A percentile compares a stretch with the other conserved stretches of the same genome.
phyloP scores from a whole-genome alignment of 2,113 vertebrate species.

The Arizona elegans region DNA sequence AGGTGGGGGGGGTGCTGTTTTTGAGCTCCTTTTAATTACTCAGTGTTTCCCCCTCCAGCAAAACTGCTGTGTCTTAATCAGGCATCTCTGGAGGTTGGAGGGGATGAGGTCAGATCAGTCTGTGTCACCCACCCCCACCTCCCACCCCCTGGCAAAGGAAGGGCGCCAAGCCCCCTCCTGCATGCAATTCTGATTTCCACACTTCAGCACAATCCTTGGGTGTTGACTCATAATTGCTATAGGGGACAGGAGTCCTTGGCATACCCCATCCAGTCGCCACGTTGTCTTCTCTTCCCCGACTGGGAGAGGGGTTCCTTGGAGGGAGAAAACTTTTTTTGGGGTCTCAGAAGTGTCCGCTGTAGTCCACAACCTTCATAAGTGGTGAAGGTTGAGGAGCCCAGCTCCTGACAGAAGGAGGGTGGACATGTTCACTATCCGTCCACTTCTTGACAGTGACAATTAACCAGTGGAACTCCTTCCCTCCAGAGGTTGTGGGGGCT shows the following conservation, averaged over 20 bases:
- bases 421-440: too few relatives aligned
- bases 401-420: too few relatives aligned
- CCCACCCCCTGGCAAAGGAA: background rate
- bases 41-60: background rate
- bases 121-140: too few relatives aligned
- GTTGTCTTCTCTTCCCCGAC: background rate
- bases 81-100: background rate
- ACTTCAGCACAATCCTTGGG: background rate
- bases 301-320: too few relatives aligned
- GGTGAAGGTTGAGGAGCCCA: too few relatives aligned
- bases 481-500: too few relatives aligned
- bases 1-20: background rate
- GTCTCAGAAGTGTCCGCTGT: background rate
- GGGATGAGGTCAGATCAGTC: background rate
- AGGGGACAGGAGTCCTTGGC: background rate
- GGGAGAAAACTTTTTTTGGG: background rate
- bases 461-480: too few relatives aligned
- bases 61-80: background rate
- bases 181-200: background rate
- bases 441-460: too few relatives aligned
- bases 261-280: too few relatives aligned
- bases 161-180: background rate
- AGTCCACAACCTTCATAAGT: too few relatives aligned
- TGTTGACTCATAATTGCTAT: background rate
- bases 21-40: background rate